Evolutionary conservation across 1,140 invertebrate genomes (phyloP).

Genomic region (Drosophila sp.): DNA sequence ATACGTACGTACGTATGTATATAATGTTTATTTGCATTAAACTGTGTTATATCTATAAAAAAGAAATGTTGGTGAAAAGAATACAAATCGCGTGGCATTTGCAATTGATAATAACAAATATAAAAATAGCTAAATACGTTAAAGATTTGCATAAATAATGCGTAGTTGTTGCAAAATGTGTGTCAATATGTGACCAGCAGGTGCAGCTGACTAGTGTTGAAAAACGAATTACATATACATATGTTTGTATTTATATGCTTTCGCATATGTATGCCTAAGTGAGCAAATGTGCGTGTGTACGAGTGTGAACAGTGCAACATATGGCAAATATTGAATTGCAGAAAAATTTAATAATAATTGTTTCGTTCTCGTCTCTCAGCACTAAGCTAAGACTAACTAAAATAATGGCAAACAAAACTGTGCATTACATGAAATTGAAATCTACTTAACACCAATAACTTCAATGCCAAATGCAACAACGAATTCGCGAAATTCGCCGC

Average conservation of each 20-base stretch:
- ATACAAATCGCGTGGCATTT: conserved; percentile 9
- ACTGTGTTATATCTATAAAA: conserved; percentile 35
- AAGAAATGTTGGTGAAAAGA: conserved; percentile 3
- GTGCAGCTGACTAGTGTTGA: conserved; percentile 66
- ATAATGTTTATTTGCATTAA: conserved; percentile 43
- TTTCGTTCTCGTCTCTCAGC: conserved; percentile 58
- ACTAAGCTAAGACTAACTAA: conserved; percentile 10
- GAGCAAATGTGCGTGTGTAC: conserved; percentile 24
- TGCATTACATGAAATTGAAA: conserved; percentile 5
- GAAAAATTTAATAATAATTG: conserved; percentile 47
- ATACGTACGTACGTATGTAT: conserved; percentile 1
- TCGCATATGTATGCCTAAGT: neutral
- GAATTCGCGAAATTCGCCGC: conserved; percentile 47
- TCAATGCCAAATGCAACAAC: conserved; percentile 69
- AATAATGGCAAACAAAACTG: conserved; percentile 24
- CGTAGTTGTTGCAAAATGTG: conserved; percentile 69
- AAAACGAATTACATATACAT: conserved; percentile 49
- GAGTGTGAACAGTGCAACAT: conserved; percentile 59
- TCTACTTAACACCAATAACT: conserved; percentile 24
- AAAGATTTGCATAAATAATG: conserved; percentile 55
- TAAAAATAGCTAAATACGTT: conserved; percentile 44
- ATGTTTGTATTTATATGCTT: conserved; percentile 24
- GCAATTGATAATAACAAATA: conserved; percentile 22
- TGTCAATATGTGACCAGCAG: conserved; percentile 69
- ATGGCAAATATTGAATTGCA: conserved; percentile 44